Evolutionary conservation across 2,797 vertebrate genomes (phyloP).

Genomic region (Etheostoma nigrum): DNA sequence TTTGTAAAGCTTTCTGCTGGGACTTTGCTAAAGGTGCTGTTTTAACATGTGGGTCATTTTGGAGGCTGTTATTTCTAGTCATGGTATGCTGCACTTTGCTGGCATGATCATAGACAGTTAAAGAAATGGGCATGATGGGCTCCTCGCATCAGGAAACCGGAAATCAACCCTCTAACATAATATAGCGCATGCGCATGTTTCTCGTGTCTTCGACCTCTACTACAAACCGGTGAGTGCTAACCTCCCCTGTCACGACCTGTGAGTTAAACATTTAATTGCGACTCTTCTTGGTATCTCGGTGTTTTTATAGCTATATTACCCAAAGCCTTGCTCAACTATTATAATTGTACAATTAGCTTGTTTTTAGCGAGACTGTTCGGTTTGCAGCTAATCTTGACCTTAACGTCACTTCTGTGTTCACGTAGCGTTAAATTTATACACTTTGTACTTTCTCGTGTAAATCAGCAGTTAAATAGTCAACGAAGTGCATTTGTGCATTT

Average conservation of each 20-base stretch:
- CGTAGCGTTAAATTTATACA: conserved; percentile 33
- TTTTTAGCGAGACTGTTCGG: conserved; percentile 5
- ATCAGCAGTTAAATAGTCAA: fast-evolving
- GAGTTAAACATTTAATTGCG: not conserved
- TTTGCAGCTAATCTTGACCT: conserved; percentile 67
- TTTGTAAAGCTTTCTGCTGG: not conserved
- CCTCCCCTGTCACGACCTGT: conserved; percentile 13
- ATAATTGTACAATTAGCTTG: not conserved
- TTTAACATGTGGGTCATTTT: not conserved
- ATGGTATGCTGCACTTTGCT: too few relatives aligned
- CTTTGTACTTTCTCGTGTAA: not conserved
- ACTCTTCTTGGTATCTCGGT: fast-evolving
- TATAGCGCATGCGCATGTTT: conserved; percentile 62
- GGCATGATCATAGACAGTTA: too few relatives aligned
- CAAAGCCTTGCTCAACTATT: fast-evolving
- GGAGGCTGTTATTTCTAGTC: not conserved
- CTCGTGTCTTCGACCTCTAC: conserved; percentile 81
- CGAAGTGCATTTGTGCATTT: fast-evolving
- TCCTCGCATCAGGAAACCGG: conserved; percentile 48
- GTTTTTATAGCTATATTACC: not conserved
- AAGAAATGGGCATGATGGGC: too few relatives aligned
- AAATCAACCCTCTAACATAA: conserved; percentile 26
- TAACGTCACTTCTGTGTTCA: conserved; percentile 22
- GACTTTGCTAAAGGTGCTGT: not conserved
- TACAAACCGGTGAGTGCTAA: conserved; percentile 64